Evolutionary conservation across 2,888 invertebrate genomes (phyloP).

Genomic region (Metellina segmentata): DNA sequence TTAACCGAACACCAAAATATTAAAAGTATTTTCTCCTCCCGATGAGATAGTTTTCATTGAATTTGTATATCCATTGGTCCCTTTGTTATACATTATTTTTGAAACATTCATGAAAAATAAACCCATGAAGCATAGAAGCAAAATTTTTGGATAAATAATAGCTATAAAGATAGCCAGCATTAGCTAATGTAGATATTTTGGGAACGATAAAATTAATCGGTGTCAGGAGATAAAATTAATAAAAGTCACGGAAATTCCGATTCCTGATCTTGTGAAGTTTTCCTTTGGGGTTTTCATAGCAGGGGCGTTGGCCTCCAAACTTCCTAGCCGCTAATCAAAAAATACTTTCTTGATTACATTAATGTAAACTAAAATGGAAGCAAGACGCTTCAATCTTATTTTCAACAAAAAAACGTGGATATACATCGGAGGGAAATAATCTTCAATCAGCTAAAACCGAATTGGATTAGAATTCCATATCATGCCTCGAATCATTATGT

Average conservation of each 20-base stretch:
- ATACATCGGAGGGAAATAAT: neutral
- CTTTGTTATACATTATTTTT: neutral
- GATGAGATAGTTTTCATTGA: neutral
- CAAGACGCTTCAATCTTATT: neutral
- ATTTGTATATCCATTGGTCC: neutral
- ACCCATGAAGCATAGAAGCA: neutral
- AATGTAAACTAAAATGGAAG: neutral
- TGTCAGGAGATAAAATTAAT: too few species aligned
- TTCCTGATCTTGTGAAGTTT: neutral
- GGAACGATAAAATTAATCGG: neutral
- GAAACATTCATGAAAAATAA: neutral
- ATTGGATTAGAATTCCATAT: neutral
- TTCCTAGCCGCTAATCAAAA: neutral
- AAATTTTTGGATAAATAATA: neutral
- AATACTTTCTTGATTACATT: neutral
- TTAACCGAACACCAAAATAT: too few species aligned
- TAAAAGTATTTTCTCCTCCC: neutral
- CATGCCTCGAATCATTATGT: slow-evolving; percentile 4
- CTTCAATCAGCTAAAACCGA: slow-evolving; percentile 24
- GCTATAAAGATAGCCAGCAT: neutral
- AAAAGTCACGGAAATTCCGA: neutral
- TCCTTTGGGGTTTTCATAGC: neutral
- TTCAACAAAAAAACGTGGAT: slow-evolving; percentile 1
- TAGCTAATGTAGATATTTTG: neutral
- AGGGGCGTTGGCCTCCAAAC: slow-evolving; percentile 8